phyloP scores from a whole-genome alignment of 2,888 invertebrate genomes.

The Graphium colonna region DNA sequence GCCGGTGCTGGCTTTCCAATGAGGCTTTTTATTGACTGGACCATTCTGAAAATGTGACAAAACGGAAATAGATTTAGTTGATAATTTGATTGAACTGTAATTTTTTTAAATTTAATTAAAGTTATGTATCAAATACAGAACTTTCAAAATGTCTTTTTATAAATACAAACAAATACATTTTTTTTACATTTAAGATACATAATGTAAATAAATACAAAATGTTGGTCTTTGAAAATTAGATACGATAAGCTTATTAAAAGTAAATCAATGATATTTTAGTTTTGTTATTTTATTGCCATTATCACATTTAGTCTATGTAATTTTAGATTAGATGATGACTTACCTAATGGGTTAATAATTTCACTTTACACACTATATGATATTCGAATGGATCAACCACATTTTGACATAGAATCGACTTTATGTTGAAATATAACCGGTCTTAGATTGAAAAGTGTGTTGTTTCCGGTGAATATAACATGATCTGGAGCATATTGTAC shows the following conservation, averaged over 20 bases:
- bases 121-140: no score
- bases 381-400: background rate
- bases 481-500: conserved; percentile 7
- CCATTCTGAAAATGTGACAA: conserved; percentile 56
- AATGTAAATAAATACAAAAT: no score
- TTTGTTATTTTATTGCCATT: no score
- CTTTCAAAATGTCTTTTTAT: no score
- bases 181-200: no score
- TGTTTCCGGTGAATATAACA: background rate
- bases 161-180: no score
- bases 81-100: background rate
- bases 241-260: no score
- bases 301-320: no score
- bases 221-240: no score
- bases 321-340: conserved; percentile 6
- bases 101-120: background rate
- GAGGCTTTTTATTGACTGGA: conserved; percentile 26
- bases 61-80: conserved; percentile 23
- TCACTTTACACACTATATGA: conserved; percentile 20
- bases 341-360: conserved; percentile 18
- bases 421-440: background rate
- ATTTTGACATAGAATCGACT: background rate
- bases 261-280: no score
- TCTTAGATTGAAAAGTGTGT: background rate
- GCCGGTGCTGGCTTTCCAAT: conserved; percentile 32